phyloP scores from a whole-genome alignment of 2,797 vertebrate genomes.

The Alosa sapidissima region DNA sequence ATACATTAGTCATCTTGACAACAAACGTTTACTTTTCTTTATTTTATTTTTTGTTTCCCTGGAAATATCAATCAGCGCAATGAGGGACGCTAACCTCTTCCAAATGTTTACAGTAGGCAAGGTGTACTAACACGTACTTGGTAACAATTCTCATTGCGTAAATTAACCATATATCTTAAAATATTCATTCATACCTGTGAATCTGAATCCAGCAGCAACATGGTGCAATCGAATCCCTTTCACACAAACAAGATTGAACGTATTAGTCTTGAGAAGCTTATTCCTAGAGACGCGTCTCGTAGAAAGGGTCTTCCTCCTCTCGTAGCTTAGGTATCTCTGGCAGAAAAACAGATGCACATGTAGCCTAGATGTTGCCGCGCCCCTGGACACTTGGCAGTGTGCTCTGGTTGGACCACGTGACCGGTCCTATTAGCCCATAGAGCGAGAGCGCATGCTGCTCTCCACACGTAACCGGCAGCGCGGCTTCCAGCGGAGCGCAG shows the following conservation, averaged over 20 bases:
- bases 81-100: no score
- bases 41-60: no score
- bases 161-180: neutral
- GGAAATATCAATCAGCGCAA: neutral
- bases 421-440: neutral
- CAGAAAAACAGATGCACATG: slow-evolving; percentile 23
- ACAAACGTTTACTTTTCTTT: neutral
- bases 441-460: neutral
- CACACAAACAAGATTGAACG: neutral
- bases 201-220: slow-evolving; percentile 43
- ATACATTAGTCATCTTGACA: neutral
- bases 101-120: no score
- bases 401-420: neutral
- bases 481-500: neutral
- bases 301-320: neutral
- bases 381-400: neutral
- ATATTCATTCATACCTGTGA: slow-evolving; percentile 34
- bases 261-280: neutral
- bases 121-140: no score
- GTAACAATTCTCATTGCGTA: neutral
- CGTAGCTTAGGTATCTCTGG: neutral
- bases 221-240: neutral
- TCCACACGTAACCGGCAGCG: slow-evolving; percentile 21
- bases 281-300: neutral
- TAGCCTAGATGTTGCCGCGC: neutral